phyloP scores from a whole-genome alignment of 2,888 invertebrate genomes.

The Antitype chi region DNA sequence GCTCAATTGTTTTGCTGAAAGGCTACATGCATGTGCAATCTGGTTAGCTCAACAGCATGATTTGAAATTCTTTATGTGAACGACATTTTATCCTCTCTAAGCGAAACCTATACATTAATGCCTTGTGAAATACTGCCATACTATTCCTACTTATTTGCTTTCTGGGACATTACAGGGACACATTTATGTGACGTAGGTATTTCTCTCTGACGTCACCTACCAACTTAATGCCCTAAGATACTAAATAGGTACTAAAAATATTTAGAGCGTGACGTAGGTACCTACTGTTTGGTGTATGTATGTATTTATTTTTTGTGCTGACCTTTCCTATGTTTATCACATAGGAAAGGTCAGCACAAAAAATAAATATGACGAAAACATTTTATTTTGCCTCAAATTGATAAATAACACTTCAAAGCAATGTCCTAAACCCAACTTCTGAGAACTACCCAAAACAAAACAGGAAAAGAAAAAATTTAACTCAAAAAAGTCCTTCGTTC shows the following conservation, averaged over 20 bases:
- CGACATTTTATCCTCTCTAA: not conserved
- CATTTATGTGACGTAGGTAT: not conserved
- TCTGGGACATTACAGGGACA: too few species aligned
- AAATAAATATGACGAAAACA: constrained; percentile 4
- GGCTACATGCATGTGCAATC: not conserved
- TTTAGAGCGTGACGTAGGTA: too few species aligned
- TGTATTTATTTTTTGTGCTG: too few species aligned
- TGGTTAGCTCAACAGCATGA: not conserved
- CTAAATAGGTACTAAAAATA: not conserved
- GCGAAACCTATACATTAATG: not conserved
- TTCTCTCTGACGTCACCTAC: not conserved
- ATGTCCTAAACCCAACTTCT: constrained; percentile 13
- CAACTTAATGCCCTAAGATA: not conserved
- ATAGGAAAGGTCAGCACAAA: not conserved
- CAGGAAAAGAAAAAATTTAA: constrained; percentile 51
- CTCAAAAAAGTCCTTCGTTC: constrained; percentile 45
- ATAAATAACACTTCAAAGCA: constrained; percentile 32
- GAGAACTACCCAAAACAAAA: constrained; percentile 40
- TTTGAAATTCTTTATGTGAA: not conserved
- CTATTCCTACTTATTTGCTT: not conserved
- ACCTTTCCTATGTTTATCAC: too few species aligned
- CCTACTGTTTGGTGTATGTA: too few species aligned
- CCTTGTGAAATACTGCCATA: not conserved
- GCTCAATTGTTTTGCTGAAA: not conserved
- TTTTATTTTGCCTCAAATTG: constrained; percentile 35